Evolutionary conservation across 1,140 invertebrate genomes (phyloP), one percentile per base, ranked within the genome.

Genomic region (Ips typographus): DNA sequence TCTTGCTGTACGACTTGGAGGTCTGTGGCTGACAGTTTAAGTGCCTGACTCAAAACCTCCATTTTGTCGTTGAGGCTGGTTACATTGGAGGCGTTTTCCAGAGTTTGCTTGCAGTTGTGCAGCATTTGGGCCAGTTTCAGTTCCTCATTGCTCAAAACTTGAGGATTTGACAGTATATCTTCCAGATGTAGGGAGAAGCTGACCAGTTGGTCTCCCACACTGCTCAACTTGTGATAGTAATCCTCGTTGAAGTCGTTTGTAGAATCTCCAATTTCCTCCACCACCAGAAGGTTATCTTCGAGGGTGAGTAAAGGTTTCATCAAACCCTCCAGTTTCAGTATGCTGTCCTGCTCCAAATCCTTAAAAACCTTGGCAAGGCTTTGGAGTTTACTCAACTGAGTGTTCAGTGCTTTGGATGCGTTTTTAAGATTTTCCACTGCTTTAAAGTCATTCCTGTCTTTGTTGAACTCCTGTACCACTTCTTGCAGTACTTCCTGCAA

Each of bases 1-100:
- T 60, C 37, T 42, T 68, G 55, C n/a, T 40, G 52, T 37, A 64
- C 7, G 4, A 22, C 38, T 38, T 64, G 37, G 5, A 72, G 6
- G 40, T 43, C 47, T n/a, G 4, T 4, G 2, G 4, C 42, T 40
- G 70, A 72, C 6, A 72, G 3, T 40, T 3, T 47, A 2, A 71
- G 39, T 39, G 73, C 66, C 53, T 74, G 73, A n/a, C 43, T 70
- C 6, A 74, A 36, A 43, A 74, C 62, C 49, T 74, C 73, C 71
- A 74, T 72, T 66, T 74, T 74, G 55, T 74, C 73, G 42, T 74
- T 72, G 22, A 74, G 47, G n/a, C 60, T 60, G 3, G 68, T 47
- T 4, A 3, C 52, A 6, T 22, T 40, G 8, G 22, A 37, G 1
- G 62, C 47, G 56, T 71, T 6, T 7, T 55, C 43, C 7, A 71